phyloP scores from a whole-genome alignment of 2,888 invertebrate species.

The Falcaria lacertinaria region DNA sequence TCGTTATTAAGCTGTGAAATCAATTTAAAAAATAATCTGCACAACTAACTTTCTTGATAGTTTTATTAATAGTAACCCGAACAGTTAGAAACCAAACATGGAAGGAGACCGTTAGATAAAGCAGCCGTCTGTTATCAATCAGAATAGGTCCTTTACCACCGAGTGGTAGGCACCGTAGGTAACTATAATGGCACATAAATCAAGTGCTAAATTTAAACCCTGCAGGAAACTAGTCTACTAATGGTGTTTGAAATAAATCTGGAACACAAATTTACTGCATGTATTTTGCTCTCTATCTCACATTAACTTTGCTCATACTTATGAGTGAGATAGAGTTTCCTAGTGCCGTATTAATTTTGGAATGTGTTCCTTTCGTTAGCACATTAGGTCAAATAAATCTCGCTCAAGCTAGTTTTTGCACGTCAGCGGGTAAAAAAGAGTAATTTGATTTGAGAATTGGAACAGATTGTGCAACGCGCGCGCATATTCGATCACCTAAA shows the following conservation, averaged over 20 bases:
- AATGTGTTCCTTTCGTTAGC: not conserved
- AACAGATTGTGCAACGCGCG: constrained; percentile 17
- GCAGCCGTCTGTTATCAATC: not conserved
- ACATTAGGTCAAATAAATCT: not conserved
- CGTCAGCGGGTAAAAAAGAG: constrained; percentile 17
- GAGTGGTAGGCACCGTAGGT: not conserved
- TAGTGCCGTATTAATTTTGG: not conserved
- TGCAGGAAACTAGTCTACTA: not conserved
- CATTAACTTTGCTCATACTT: not conserved
- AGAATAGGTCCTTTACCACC: not conserved
- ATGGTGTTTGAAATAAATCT: not conserved
- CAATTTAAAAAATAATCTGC: no score
- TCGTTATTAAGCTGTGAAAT: no score
- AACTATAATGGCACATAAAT: not conserved
- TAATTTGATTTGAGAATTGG: constrained; percentile 20
- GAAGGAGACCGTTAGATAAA: not conserved
- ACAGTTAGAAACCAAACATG: not conserved
- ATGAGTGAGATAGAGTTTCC: not conserved
- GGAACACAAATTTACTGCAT: not conserved
- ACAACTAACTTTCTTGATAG: no score
- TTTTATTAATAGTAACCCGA: not conserved
- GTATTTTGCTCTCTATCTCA: not conserved
- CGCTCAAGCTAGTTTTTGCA: constrained; percentile 18
- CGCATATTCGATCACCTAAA: not conserved
- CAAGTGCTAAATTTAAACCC: not conserved